Conservation (phyloP, 2,797 vertebrate genomes). For the Enteromius anoplus region DNA sequence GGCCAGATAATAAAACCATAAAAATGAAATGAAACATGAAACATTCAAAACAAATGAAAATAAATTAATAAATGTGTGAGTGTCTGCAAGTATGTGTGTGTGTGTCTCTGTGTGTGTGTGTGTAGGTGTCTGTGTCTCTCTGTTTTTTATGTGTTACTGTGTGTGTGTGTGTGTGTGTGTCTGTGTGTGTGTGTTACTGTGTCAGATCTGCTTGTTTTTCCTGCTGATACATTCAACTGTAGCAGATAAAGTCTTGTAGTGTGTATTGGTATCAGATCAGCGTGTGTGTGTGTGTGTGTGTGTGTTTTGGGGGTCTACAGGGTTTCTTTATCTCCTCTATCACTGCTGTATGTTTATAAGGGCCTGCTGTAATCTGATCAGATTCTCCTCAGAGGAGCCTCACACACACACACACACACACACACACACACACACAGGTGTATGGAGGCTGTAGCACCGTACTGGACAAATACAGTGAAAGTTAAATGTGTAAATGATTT, state of each 20-base stretch:
- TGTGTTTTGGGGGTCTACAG: slow-evolving; percentile 28
- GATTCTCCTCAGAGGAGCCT: no score
- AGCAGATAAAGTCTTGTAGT: slow-evolving; percentile 17
- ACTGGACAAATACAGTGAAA: no score
- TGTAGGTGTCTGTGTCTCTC: no score
- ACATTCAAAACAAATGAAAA: neutral
- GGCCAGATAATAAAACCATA: neutral
- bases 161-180: neutral
- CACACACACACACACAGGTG: neutral
- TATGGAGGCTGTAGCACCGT: neutral
- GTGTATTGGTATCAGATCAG: slow-evolving; percentile 30
- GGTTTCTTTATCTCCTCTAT: slow-evolving; percentile 38
- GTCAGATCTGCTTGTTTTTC: neutral
- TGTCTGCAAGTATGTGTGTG: no score
- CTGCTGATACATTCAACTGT: neutral
- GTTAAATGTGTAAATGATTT: neutral
- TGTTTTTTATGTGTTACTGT: no score
- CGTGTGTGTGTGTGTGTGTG: no score
- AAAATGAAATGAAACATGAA: neutral
- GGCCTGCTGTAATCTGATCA: slow-evolving; percentile 31
- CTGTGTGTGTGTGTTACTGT: neutral
- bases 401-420: no score
- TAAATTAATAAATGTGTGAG: neutral
- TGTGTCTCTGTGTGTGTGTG: no score
- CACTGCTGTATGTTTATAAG: slow-evolving; percentile 25